A percentile compares a stretch with the other conserved stretches of the same genome.
Conservation (phyloP, 2,888 invertebrate species). For the Junonia oenone region DNA sequence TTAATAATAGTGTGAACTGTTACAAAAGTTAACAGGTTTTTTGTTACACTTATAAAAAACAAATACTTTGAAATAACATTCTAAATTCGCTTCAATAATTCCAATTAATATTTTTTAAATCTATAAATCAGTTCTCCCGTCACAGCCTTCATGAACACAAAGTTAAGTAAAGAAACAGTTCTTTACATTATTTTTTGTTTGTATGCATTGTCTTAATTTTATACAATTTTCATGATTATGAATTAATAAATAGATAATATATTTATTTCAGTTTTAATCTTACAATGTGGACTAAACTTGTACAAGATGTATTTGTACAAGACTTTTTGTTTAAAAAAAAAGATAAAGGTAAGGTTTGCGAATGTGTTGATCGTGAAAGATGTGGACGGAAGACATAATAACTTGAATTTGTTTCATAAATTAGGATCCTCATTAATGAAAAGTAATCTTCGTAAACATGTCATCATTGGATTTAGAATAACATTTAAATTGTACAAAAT, state of each 20-base stretch:
- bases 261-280: background rate
- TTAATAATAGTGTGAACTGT: too few species aligned
- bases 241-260: background rate
- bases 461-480: background rate
- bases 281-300: too few species aligned
- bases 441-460: background rate
- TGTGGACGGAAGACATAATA: constrained; percentile 27
- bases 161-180: background rate
- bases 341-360: background rate
- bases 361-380: constrained; percentile 16
- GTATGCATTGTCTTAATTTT: background rate
- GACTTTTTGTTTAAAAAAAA: background rate
- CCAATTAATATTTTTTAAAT: constrained; percentile 9
- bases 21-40: too few species aligned
- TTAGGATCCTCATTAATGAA: too few species aligned
- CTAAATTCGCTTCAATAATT: background rate
- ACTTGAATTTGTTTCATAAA: background rate
- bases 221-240: background rate
- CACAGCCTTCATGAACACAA: constrained; percentile 31
- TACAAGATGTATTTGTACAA: too few species aligned
- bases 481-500: background rate
- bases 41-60: background rate
- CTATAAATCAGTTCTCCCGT: constrained; percentile 25
- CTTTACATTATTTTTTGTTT: background rate
- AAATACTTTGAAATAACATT: background rate